Conservation (phyloP, 2,113 vertebrate genomes). For the Rostratula benghalensis region DNA sequence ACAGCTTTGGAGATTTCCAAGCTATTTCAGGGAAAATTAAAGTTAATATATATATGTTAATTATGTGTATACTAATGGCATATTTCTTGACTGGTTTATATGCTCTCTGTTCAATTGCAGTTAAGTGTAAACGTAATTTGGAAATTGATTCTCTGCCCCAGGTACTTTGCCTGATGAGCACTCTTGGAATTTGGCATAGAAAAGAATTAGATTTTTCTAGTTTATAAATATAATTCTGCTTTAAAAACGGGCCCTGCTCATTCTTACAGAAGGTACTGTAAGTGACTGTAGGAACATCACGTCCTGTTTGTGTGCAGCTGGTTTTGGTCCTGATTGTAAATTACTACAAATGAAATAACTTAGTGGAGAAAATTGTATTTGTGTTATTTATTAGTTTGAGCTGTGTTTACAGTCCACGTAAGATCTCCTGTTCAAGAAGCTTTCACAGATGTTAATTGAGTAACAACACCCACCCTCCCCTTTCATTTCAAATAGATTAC, state of each 20-base stretch:
- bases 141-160: background rate
- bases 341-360: background rate
- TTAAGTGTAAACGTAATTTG: background rate
- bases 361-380: background rate
- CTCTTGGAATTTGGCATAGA: background rate
- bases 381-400: background rate
- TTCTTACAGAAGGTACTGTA: background rate
- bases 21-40: background rate
- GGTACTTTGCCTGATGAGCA: background rate
- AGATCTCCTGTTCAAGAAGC: background rate
- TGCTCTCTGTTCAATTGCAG: background rate
- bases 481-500: background rate
- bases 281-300: background rate
- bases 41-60: background rate
- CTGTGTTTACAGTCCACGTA: background rate
- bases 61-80: background rate
- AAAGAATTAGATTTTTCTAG: background rate
- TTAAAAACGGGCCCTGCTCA: background rate
- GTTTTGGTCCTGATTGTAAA: background rate
- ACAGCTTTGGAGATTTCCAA: background rate
- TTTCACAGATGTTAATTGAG: background rate
- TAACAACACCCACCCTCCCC: rapidly evolving
- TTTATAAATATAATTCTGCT: background rate
- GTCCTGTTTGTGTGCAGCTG: background rate
- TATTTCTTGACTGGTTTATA: background rate